These are phyloP conservation scores for Oreonectes daqikongensis DNA, from an alignment of 2,797 vertebrate species.

Conservation along the genomic window DNA sequence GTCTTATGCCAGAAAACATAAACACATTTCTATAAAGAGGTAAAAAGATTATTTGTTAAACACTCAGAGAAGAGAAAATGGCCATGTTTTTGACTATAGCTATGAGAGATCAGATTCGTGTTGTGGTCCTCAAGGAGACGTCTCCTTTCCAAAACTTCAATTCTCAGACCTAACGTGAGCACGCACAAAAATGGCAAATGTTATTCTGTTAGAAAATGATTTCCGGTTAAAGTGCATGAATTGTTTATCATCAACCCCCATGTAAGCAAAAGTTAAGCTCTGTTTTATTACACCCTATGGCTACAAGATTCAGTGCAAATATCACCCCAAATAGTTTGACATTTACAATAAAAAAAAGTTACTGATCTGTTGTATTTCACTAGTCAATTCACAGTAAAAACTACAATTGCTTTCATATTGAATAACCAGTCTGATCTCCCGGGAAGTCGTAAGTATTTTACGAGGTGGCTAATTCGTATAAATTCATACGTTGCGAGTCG, in stretches of 20 bases:
- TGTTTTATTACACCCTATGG: constrained; percentile 57
- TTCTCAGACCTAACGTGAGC: neutral
- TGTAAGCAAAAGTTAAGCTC: constrained; percentile 6
- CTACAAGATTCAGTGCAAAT: constrained; percentile 53
- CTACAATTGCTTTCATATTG: no score
- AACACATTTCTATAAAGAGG: no score
- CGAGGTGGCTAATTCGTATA: no score
- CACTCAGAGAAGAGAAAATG: neutral
- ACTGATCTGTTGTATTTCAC: constrained; percentile 2
- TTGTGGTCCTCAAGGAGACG: neutral
- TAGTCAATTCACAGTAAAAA: neutral
- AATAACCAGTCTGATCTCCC: no score
- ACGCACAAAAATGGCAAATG: neutral
- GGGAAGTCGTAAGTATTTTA: no score
- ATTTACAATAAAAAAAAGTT: constrained; percentile 63
- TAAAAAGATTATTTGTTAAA: no score
- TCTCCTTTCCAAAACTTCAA: neutral
- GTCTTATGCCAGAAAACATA: neutral
- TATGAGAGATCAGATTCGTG: neutral
- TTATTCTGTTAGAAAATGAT: neutral
- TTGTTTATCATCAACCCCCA: constrained; percentile 25
- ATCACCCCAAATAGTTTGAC: constrained; percentile 61
- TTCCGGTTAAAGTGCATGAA: no score
- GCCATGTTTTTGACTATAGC: neutral
- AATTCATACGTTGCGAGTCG: no score